Conservation (phyloP, 92 coral and sea anemone genomes). For the Umimayanthus kanabou region DNA sequence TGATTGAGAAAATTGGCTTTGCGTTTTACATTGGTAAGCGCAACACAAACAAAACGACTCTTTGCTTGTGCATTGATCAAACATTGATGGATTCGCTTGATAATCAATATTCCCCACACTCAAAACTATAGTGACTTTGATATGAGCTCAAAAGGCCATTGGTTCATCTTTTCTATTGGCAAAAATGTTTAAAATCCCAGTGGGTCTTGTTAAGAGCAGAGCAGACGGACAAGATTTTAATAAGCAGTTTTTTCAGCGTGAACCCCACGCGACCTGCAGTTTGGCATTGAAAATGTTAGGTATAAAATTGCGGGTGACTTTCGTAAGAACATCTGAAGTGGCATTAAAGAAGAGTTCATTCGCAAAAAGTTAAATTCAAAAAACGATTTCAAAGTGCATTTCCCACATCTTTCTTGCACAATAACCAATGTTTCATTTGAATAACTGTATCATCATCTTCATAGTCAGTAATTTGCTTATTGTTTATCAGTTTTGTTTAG, state of each 20-base stretch:
- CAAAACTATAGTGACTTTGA: conserved; percentile 20
- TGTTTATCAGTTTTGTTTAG: conserved; percentile 32
- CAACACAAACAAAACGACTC: neutral
- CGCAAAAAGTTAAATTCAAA: neutral
- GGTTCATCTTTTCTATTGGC: neutral
- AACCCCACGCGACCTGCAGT: conserved; percentile 36
- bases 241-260: conserved; percentile 15
- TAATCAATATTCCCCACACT: neutral
- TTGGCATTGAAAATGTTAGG: conserved; percentile 19
- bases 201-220: neutral
- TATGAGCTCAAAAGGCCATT: conserved; percentile 41
- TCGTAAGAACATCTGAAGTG: neutral
- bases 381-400: neutral
- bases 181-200: neutral
- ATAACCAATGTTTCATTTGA: neutral
- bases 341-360: neutral
- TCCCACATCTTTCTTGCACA: neutral
- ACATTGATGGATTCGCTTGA: neutral
- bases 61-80: neutral
- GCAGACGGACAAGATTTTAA: neutral
- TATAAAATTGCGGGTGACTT: conserved; percentile 9
- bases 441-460: conserved; percentile 18
- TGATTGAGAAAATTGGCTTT: neutral
- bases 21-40: neutral
- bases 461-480: conserved; percentile 22